Percentiles rank a stretch among this genome's conserved stretches.
phyloP scores from a whole-genome alignment of 2,888 invertebrate genomes.

The Melanostoma scalare region DNA sequence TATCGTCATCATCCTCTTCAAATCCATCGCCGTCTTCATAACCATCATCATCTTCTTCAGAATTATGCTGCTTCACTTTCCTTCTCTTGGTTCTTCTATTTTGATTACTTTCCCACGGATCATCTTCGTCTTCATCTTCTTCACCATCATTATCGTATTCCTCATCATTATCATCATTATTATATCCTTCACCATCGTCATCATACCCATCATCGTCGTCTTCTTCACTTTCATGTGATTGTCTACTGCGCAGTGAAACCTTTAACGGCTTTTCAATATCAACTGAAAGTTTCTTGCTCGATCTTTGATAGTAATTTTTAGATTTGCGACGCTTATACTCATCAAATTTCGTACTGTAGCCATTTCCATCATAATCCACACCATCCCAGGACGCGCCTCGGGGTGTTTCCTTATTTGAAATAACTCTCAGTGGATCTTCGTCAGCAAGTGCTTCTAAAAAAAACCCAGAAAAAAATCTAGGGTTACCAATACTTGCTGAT shows the following conservation, averaged over 20 bases:
- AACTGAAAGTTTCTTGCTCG: too few species aligned
- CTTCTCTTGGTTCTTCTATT: background rate
- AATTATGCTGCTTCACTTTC: background rate
- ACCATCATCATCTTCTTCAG: constrained; percentile 2
- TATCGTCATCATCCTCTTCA: background rate
- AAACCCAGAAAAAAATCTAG: constrained; percentile 14
- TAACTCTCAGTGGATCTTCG: constrained; percentile 31
- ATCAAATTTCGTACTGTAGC: too few species aligned
- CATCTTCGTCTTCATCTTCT: background rate
- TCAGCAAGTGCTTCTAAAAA: constrained; percentile 38
- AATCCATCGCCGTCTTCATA: background rate
- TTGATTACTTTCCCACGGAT: too few species aligned
- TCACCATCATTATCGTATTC: background rate
- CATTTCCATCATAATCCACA: constrained; percentile 4
- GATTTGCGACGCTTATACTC: too few species aligned
- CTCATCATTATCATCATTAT: background rate
- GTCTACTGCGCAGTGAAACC: background rate
- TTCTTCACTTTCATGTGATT: background rate
- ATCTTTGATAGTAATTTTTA: too few species aligned
- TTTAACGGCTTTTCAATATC: too few species aligned
- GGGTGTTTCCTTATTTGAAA: background rate
- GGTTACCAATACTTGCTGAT: constrained; percentile 41
- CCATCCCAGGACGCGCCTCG: constrained; percentile 26
- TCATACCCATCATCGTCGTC: background rate
- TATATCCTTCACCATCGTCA: background rate